phyloP scores from a whole-genome alignment of 2,888 invertebrate genomes.

The Stenchaetothrips biformis region DNA sequence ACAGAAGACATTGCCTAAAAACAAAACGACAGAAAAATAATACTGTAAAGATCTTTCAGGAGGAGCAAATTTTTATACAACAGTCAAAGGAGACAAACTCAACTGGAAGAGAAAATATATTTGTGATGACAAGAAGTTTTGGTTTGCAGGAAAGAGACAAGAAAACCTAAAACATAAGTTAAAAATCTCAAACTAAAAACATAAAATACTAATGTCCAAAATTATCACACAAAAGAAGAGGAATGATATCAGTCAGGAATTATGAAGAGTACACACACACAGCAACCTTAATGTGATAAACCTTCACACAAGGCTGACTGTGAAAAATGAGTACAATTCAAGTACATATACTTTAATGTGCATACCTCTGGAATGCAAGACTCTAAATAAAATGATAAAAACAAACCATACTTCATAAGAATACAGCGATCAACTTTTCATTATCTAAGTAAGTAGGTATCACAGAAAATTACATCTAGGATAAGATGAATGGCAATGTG shows the following conservation, averaged over 20 bases:
- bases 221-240: slow-evolving; percentile 7
- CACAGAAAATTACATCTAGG: slow-evolving; percentile 16
- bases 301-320: not conserved
- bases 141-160: not conserved
- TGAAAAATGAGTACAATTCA: not conserved
- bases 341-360: too few species aligned
- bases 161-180: not conserved
- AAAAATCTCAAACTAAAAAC: not conserved
- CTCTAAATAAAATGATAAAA: not conserved
- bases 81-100: not conserved
- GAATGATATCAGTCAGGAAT: slow-evolving; percentile 23
- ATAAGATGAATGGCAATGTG: not conserved
- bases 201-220: not conserved
- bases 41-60: too few species aligned
- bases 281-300: not conserved
- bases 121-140: not conserved
- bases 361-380: not conserved
- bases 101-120: not conserved
- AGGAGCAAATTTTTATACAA: not conserved
- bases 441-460: not conserved
- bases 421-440: not conserved
- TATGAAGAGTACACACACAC: not conserved
- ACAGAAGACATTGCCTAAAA: not conserved
- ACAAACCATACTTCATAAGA: not conserved
- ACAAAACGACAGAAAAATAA: not conserved